phyloP scores from a whole-genome alignment of 2,797 vertebrate genomes.

The Ammospiza maritima region DNA sequence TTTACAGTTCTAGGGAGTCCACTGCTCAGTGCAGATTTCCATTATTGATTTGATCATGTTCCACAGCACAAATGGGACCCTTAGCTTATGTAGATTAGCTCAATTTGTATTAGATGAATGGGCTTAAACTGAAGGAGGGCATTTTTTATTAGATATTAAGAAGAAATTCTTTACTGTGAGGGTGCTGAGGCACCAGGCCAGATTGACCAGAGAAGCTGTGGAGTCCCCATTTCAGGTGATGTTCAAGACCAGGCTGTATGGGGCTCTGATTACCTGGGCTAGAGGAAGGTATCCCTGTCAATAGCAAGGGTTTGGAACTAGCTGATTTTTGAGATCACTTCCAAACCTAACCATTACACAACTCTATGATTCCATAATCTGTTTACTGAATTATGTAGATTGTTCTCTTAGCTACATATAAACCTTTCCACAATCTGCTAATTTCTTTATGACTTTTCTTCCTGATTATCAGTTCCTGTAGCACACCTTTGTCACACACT shows the following conservation, averaged over 20 bases:
- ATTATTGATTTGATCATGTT: background rate
- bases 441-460: background rate
- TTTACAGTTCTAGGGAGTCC: background rate
- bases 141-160: background rate
- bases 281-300: background rate
- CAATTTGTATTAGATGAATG: background rate
- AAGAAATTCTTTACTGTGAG: background rate
- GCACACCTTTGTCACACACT: background rate
- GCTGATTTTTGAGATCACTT: background rate
- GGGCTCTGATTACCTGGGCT: background rate
- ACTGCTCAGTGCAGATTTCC: background rate
- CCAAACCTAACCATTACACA: background rate
- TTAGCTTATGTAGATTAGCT: background rate
- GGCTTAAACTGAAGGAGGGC: background rate
- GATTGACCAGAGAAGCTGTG: background rate
- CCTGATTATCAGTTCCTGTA: background rate
- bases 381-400: background rate
- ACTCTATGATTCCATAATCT: background rate
- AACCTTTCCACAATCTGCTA: background rate
- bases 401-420: background rate
- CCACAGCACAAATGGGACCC: fast-evolving
- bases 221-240: background rate
- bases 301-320: background rate
- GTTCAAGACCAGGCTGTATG: background rate
- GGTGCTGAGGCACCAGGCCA: background rate